Evolutionary conservation across 2,888 invertebrate species (phyloP).

Genomic region (Pandemis heparana): DNA sequence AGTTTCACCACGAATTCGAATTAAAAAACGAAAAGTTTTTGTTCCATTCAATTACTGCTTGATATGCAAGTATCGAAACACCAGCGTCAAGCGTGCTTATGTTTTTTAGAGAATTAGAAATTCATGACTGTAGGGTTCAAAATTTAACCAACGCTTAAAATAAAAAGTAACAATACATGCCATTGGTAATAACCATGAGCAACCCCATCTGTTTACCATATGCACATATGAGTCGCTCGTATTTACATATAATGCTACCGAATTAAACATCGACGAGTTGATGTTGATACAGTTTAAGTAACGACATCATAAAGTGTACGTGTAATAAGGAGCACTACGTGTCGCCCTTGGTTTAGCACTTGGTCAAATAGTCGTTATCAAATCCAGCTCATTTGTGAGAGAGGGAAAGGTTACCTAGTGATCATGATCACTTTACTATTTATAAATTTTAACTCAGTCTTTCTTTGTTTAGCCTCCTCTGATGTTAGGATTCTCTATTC

Average conservation of each 20-base stretch:
- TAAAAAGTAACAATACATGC: not conserved
- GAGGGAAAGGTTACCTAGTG: slow-evolving; percentile 14
- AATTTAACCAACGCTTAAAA: not conserved
- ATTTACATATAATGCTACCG: slow-evolving; percentile 40
- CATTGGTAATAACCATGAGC: slow-evolving; percentile 30
- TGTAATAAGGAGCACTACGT: slow-evolving; percentile 50
- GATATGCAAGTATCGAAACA: not conserved
- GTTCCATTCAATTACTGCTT: not conserved
- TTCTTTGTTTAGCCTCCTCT: not conserved
- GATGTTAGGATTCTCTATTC: not conserved
- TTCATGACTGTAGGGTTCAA: not conserved
- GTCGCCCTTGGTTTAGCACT: slow-evolving; percentile 70
- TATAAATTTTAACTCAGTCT: not conserved
- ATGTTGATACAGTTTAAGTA: slow-evolving; percentile 46
- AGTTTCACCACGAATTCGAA: slow-evolving; percentile 17
- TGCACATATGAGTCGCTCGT: slow-evolving; percentile 45
- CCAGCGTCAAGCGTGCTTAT: not conserved
- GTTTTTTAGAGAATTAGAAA: too few species aligned
- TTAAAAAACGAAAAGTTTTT: not conserved
- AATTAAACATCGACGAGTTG: slow-evolving; percentile 47
- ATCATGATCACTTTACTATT: not conserved
- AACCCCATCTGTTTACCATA: slow-evolving; percentile 43
- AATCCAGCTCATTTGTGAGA: slow-evolving; percentile 59
- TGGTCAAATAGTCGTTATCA: slow-evolving; percentile 71
- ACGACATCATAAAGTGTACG: slow-evolving; percentile 40